Percentiles rank a stretch among this genome's conserved stretches.
These are phyloP conservation scores for Lordiphosa stackelbergi DNA, from an alignment of 1,140 invertebrate genomes.

Conservation along the genomic window DNA sequence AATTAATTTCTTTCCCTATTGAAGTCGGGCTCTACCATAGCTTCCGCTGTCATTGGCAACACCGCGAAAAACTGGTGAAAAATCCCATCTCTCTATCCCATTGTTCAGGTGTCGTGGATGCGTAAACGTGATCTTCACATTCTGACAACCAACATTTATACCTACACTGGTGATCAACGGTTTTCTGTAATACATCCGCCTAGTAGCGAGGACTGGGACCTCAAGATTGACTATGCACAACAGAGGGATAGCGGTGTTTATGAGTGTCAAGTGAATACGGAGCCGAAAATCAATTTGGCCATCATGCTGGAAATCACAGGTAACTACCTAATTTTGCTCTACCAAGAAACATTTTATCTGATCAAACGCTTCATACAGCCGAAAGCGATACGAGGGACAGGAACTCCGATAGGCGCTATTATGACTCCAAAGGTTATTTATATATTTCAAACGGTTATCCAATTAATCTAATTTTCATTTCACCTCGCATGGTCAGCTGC, in stretches of 20 bases:
- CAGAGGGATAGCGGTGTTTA: constrained; percentile 91
- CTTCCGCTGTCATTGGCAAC: no score
- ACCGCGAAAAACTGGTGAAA: no score
- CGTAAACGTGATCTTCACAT: constrained; percentile 92
- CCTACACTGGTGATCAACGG: constrained; percentile 91
- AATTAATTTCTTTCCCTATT: no score
- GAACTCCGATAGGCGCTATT: constrained; percentile 52
- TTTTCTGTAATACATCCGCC: constrained; percentile 91
- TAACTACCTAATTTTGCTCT: constrained; percentile 72
- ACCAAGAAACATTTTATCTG: not conserved
- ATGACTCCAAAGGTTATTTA: constrained; percentile 61
- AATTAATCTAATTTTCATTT: not conserved
- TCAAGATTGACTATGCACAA: constrained; percentile 92
- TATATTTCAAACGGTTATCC: not conserved
- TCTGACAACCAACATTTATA: constrained; percentile 89
- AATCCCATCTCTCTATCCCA: not conserved
- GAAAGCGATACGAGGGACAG: constrained; percentile 48
- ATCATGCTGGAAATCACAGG: constrained; percentile 88
- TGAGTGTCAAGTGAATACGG: constrained; percentile 90
- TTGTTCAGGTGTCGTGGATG: constrained; percentile 91
- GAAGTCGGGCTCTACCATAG: no score
- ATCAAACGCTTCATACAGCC: constrained; percentile 29
- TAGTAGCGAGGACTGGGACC: constrained; percentile 92
- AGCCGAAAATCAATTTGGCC: constrained; percentile 90
- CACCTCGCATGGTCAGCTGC: constrained; percentile 80